Evolutionary conservation across 1,140 invertebrate genomes (phyloP), one percentile per base, ranked within the genome.

Genomic region (Leptopilina boulardi): DNA sequence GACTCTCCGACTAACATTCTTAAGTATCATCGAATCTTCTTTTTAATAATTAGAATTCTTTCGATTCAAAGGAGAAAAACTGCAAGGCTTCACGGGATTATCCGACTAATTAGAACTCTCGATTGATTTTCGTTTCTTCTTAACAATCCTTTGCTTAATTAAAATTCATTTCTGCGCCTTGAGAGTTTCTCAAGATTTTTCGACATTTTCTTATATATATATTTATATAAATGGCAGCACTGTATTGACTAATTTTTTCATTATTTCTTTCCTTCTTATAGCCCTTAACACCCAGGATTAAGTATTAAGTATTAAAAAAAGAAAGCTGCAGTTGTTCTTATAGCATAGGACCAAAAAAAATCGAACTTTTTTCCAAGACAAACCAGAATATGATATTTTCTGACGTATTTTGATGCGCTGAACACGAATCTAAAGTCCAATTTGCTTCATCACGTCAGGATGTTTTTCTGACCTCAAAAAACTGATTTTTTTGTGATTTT

Each of bases 21-120:
- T 80, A 82, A 85, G 77, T 74, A 78, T 71, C 70, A 74, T 73
- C 34, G 56, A 34, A 44, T 73, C 73, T 73, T 85, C 51, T 77
- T 79, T 80, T 76, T 47, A 73, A 70, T 81, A 83, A 83, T 83
- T 80, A 80, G 81, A 79, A 81, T 75, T 79, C 75, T 19, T 15
- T 71, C 56, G 44, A 42, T 26, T 74, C 74, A 71, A 41, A 74
- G 71, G 51, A 75, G 19, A 70, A 38, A 38, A 18, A 30, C 26
- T 66, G 23, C 23, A 30, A 34, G 23, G 18, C 73, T 76, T 6
- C 70, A 75, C 73, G 80, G 23, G 70, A 80, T 79, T 84, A 66
- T 83, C 73, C 74, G 76, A 80, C 77, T 85, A 84, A 85, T 85
- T 84, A 82, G 78, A 83, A 83, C 75, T 77, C 59, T 74, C 80